These are phyloP conservation scores for Drosophila greeni DNA, from an alignment of 2,888 invertebrate genomes.

Conservation along the genomic window DNA sequence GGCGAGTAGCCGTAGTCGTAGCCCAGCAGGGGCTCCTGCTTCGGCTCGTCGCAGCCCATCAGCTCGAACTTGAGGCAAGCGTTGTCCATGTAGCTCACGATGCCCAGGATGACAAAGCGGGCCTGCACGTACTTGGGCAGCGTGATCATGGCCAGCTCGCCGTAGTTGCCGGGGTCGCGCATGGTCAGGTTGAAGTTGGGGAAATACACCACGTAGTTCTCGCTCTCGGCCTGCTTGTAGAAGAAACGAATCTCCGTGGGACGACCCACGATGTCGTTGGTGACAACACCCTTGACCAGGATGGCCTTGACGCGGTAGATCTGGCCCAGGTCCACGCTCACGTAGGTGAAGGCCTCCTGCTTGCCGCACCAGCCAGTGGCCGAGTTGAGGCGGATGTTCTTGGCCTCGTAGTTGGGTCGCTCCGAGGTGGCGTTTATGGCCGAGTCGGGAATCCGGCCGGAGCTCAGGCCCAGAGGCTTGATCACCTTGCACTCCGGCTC, in stretches of 20 bases:
- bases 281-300: conserved; percentile 95
- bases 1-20: conserved; percentile 96
- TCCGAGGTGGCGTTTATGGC: conserved; percentile 97
- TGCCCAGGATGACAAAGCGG: conserved; percentile 94
- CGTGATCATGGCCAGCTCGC: conserved; percentile 97
- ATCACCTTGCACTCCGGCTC: conserved; percentile 97
- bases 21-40: conserved; percentile 89
- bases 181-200: conserved; percentile 97
- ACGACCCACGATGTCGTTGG: conserved; percentile 95
- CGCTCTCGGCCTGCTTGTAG: conserved; percentile 95
- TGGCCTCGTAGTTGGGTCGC: conserved; percentile 93
- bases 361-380: conserved; percentile 98
- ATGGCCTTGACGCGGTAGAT: conserved; percentile 96
- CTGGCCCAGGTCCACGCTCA: conserved; percentile 95
- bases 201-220: conserved; percentile 97
- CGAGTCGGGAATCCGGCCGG: conserved; percentile 94
- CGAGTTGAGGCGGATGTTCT: conserved; percentile 92
- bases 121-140: conserved; percentile 96
- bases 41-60: conserved; percentile 96
- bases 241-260: conserved; percentile 98
- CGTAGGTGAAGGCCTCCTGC: conserved; percentile 96
- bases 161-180: conserved; percentile 97
- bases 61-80: conserved; percentile 97
- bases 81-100: conserved; percentile 97
- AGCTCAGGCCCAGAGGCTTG: conserved; percentile 92